A percentile compares a stretch with the other conserved stretches of the same genome.
phyloP scores from a whole-genome alignment of 2,888 invertebrate species.

The Ferdinandea cuprea region DNA sequence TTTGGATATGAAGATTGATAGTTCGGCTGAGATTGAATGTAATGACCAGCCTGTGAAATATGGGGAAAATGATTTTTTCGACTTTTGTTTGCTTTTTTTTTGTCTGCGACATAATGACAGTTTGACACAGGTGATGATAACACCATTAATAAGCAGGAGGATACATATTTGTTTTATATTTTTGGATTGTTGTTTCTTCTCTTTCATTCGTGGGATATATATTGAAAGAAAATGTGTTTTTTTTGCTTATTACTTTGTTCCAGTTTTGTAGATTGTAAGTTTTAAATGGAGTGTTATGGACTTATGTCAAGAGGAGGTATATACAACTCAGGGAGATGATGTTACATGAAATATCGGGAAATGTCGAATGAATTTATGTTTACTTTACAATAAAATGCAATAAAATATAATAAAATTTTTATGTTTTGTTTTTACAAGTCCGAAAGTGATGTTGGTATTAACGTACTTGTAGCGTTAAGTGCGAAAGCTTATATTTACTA shows the following conservation, averaged over 20 bases:
- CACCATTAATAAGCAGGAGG: constrained; percentile 35
- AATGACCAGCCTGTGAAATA: constrained; percentile 73
- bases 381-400: neutral
- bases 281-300: neutral
- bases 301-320: neutral
- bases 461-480: constrained; percentile 20
- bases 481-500: constrained; percentile 36
- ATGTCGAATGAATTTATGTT: constrained; percentile 14
- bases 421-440: constrained; percentile 28
- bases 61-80: constrained; percentile 71
- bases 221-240: neutral
- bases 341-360: constrained; percentile 41
- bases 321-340: too few relatives aligned
- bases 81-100: constrained; percentile 24
- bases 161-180: neutral
- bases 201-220: neutral
- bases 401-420: neutral
- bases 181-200: neutral
- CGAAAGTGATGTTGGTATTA: neutral
- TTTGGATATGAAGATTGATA: constrained; percentile 74
- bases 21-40: constrained; percentile 57
- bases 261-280: neutral
- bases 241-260: neutral
- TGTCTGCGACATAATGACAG: constrained; percentile 37
- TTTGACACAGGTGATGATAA: constrained; percentile 43